Conservation (phyloP, 2,797 vertebrate genomes). For the Schizothorax lantsangensis region DNA sequence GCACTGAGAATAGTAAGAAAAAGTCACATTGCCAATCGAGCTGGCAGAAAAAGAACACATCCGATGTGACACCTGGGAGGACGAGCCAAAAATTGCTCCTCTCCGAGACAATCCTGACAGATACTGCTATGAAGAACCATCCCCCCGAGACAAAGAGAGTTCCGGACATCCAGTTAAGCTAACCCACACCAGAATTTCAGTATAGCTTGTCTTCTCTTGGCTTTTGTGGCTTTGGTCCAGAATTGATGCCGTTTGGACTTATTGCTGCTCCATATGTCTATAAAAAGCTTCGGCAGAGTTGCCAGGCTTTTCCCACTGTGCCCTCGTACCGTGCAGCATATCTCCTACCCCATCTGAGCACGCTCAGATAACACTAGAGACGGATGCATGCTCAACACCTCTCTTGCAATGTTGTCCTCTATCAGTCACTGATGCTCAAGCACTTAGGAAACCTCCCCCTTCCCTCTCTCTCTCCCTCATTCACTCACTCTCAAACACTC, state of each 20-base stretch:
- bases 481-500: slow-evolving; percentile 27
- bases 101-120: slow-evolving; percentile 25
- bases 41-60: slow-evolving; percentile 40
- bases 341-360: slow-evolving; percentile 53
- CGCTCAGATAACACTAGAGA: slow-evolving; percentile 50
- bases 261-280: slow-evolving; percentile 48
- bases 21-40: slow-evolving; percentile 33
- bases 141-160: slow-evolving; percentile 1
- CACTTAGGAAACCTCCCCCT: slow-evolving; percentile 38
- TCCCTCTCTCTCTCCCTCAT: slow-evolving; percentile 30
- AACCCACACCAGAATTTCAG: slow-evolving; percentile 36
- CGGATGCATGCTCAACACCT: slow-evolving; percentile 44
- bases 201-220: slow-evolving; percentile 42
- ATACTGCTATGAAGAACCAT: slow-evolving; percentile 26
- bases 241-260: slow-evolving; percentile 34
- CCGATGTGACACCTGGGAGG: slow-evolving; percentile 34
- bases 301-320: slow-evolving; percentile 54
- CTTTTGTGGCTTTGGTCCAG: slow-evolving; percentile 43
- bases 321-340: slow-evolving; percentile 25
- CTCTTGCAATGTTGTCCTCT: slow-evolving; percentile 40
- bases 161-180: slow-evolving; percentile 32
- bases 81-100: slow-evolving; percentile 34
- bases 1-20: slow-evolving; percentile 18
- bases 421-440: slow-evolving; percentile 41
- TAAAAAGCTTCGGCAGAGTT: slow-evolving; percentile 54